Conservation (phyloP, 2,888 invertebrate genomes). For the Athalia cordata region DNA sequence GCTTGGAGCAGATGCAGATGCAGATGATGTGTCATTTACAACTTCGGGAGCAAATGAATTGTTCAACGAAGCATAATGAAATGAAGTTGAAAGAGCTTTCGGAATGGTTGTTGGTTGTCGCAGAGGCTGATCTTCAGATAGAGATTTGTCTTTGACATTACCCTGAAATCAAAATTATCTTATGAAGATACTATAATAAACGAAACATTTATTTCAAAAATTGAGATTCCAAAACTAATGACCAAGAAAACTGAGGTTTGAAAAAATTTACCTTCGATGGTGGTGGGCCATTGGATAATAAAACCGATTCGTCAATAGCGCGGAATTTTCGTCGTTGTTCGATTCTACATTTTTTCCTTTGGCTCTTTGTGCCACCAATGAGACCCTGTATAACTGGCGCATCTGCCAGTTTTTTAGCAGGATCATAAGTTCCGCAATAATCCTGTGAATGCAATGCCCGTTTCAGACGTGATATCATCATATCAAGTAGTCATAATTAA, state of each 20-base stretch:
- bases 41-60: neutral
- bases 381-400: conserved; percentile 14
- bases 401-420: neutral
- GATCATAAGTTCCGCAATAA: conserved; percentile 23
- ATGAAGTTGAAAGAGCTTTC: neutral
- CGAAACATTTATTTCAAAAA: too few relatives aligned
- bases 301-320: conserved; percentile 1
- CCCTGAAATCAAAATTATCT: too few relatives aligned
- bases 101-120: neutral
- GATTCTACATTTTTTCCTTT: conserved; percentile 12
- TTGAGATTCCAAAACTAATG: neutral
- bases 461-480: neutral
- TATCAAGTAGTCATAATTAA: neutral
- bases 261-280: neutral
- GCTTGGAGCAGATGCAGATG: too few relatives aligned
- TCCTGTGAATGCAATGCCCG: neutral
- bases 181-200: too few relatives aligned
- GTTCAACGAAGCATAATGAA: neutral
- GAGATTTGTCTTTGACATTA: too few relatives aligned
- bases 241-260: neutral
- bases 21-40: too few relatives aligned
- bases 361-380: conserved; percentile 21
- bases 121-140: neutral
- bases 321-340: conserved; percentile 29
- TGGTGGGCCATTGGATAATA: neutral